These are phyloP conservation scores for Sthenelais limicola DNA, from an alignment of 2,888 invertebrate genomes.

Conservation along the genomic window DNA sequence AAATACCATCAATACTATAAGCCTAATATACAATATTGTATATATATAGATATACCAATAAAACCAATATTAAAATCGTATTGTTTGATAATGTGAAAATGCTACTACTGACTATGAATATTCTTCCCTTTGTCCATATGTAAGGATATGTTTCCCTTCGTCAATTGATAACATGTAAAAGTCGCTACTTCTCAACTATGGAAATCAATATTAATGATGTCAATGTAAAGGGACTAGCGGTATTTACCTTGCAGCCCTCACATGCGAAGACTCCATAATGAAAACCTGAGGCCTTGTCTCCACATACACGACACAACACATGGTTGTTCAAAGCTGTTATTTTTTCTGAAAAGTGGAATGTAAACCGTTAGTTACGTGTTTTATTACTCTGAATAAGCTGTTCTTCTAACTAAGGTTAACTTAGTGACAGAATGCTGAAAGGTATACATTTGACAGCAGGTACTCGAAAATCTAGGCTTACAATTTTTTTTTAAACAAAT, in stretches of 20 bases:
- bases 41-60: not conserved
- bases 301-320: conserved; percentile 66
- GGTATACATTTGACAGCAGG: too few species aligned
- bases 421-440: too few species aligned
- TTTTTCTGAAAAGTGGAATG: conserved; percentile 54
- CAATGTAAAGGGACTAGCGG: not conserved
- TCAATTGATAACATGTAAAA: too few species aligned
- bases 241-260: conserved; percentile 66
- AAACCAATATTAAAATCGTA: not conserved
- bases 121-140: not conserved
- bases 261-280: conserved; percentile 69
- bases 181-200: too few species aligned
- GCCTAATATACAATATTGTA: not conserved
- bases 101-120: not conserved
- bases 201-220: not conserved
- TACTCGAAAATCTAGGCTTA: too few species aligned
- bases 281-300: conserved; percentile 68
- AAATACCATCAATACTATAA: not conserved
- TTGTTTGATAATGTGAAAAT: not conserved
- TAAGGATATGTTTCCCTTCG: not conserved
- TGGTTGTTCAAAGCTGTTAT: conserved; percentile 55
- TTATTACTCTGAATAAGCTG: too few species aligned
- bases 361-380: not conserved
- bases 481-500: too few species aligned
- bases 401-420: too few species aligned